Evolutionary conservation across 2,888 invertebrate genomes (phyloP).

Genomic region (Clitarchus hookeri): DNA sequence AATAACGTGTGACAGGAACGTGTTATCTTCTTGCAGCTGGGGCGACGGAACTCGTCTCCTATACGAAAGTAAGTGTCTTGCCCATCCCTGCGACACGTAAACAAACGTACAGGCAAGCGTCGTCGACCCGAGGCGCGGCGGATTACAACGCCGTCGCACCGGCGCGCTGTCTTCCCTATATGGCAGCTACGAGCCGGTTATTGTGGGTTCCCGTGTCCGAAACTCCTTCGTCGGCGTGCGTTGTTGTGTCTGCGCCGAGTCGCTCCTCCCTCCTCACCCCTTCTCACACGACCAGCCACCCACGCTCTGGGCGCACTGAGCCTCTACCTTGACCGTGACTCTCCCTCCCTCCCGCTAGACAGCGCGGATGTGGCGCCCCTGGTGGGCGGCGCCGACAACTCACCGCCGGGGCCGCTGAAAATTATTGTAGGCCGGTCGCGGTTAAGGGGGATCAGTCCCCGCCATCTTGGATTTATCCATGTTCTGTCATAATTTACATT

Average conservation of each 20-base stretch:
- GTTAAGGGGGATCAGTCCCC: too few relatives aligned
- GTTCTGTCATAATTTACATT: too few relatives aligned
- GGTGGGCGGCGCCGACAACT: not conserved
- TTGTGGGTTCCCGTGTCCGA: not conserved
- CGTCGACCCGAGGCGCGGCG: not conserved
- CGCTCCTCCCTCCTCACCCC: not conserved
- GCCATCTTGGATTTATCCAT: too few relatives aligned
- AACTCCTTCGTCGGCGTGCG: slow-evolving; percentile 7
- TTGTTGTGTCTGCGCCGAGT: not conserved
- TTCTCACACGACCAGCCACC: not conserved
- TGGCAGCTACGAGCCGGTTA: not conserved
- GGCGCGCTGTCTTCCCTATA: not conserved
- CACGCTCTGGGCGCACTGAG: not conserved
- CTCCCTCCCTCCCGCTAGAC: not conserved
- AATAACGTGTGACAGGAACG: too few relatives aligned
- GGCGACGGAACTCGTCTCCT: too few relatives aligned
- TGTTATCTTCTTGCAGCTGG: too few relatives aligned
- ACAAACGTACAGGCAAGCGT: not conserved
- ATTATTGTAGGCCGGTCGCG: too few relatives aligned
- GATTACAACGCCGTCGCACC: not conserved
- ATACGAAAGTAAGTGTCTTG: too few relatives aligned
- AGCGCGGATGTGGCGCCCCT: not conserved
- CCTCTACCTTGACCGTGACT: not conserved
- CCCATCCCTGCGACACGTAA: too few relatives aligned
- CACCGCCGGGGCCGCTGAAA: not conserved